Conservation (phyloP, 2,888 invertebrate genomes). For the Hipparchia semele region DNA sequence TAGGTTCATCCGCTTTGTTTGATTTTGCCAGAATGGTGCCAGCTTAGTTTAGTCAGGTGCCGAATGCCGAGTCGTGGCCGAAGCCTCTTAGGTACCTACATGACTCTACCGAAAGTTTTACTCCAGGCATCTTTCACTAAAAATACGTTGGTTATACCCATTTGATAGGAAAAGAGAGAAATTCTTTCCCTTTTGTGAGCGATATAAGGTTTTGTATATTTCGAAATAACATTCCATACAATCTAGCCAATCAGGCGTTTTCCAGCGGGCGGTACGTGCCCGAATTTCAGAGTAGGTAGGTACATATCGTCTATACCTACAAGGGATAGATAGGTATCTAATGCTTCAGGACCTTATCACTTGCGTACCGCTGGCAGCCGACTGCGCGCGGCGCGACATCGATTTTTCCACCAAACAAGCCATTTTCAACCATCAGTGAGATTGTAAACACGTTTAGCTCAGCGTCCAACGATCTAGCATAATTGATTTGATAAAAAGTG, state of each 20-base stretch:
- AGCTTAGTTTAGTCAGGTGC: too few species aligned
- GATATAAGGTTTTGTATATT: conserved; percentile 31
- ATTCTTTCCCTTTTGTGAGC: conserved; percentile 11
- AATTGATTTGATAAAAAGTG: conserved; percentile 45
- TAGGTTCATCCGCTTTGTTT: too few species aligned
- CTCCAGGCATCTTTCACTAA: too few species aligned
- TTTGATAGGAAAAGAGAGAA: conserved; percentile 9
- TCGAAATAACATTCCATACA: conserved; percentile 38
- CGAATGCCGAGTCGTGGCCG: too few species aligned
- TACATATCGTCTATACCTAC: conserved; percentile 43
- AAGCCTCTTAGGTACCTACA: too few species aligned
- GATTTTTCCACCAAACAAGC: conserved; percentile 77
- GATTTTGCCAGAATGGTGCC: too few species aligned
- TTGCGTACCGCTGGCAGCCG: conserved; percentile 55
- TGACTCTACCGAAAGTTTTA: too few species aligned
- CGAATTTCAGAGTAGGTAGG: conserved; percentile 48
- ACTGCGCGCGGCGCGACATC: conserved; percentile 76
- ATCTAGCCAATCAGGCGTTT: conserved; percentile 44
- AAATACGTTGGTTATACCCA: not conserved
- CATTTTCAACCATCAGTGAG: conserved; percentile 68
- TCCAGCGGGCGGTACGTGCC: conserved; percentile 45
- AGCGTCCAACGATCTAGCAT: conserved; percentile 48
- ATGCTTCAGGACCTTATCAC: conserved; percentile 59
- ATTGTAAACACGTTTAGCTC: conserved; percentile 70
- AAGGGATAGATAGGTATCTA: conserved; percentile 40